Conservation (phyloP, 2,888 invertebrate species). For the Sisyra nigra region DNA sequence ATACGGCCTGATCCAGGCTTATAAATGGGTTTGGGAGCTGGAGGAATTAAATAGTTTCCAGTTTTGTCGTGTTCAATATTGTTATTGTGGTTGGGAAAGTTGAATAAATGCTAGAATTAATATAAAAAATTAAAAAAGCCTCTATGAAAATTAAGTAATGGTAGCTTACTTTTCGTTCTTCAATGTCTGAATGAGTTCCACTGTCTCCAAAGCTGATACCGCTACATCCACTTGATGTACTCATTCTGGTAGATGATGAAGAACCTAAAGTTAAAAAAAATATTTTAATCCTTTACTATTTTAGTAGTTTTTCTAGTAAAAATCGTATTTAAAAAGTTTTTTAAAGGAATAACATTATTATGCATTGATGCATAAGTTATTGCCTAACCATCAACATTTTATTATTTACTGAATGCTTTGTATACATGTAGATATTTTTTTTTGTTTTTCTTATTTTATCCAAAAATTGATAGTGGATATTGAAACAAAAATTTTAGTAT, state of each 20-base stretch:
- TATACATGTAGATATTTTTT: no score
- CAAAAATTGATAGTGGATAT: no score
- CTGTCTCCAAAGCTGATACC: conserved; percentile 70
- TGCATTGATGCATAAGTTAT: no score
- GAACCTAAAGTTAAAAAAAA: conserved; percentile 37
- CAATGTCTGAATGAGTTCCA: conserved; percentile 71
- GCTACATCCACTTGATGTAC: conserved; percentile 55
- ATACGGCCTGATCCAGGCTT: conserved; percentile 13
- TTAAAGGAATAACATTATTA: no score
- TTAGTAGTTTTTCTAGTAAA: background rate
- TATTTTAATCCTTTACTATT: conserved; percentile 26
- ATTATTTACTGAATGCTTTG: no score
- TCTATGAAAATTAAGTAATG: background rate
- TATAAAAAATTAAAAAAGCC: background rate
- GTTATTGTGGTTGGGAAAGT: background rate
- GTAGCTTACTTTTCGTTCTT: conserved; percentile 44
- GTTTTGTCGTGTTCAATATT: conserved; percentile 16
- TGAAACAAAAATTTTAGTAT: no score
- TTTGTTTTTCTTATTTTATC: no score
- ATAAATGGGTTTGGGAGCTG: conserved; percentile 32
- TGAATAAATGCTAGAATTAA: conserved; percentile 2
- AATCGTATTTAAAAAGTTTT: background rate
- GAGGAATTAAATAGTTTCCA: conserved; percentile 32
- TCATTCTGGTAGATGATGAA: conserved; percentile 62
- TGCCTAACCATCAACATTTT: no score